Evolutionary conservation across 2,888 invertebrate genomes (phyloP).

Genomic region (Serripes groenlandicus): DNA sequence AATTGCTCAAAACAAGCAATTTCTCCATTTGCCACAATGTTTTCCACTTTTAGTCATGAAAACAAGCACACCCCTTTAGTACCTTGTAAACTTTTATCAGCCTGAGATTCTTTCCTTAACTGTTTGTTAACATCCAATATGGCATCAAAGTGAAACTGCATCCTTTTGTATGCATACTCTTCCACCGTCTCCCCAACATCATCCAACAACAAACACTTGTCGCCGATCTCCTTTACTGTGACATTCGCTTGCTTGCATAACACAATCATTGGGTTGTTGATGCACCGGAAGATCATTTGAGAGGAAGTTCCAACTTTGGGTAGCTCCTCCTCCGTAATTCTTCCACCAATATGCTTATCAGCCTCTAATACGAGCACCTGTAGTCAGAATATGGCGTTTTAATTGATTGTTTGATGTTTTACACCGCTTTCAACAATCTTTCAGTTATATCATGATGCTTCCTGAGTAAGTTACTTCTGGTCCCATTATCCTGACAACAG

Average conservation of each 20-base stretch:
- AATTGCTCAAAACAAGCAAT: too few relatives aligned
- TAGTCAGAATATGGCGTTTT: too few relatives aligned
- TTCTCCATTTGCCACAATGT: too few relatives aligned
- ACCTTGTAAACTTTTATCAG: slow-evolving; percentile 81
- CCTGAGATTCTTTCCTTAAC: slow-evolving; percentile 80
- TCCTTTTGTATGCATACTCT: slow-evolving; percentile 80
- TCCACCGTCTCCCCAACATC: slow-evolving; percentile 78
- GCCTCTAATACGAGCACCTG: slow-evolving; percentile 87
- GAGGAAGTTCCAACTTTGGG: slow-evolving; percentile 70
- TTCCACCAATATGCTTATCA: slow-evolving; percentile 86
- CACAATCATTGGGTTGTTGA: slow-evolving; percentile 87
- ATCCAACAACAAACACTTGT: slow-evolving; percentile 85
- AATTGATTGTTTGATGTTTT: too few relatives aligned
- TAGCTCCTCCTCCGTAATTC: slow-evolving; percentile 83
- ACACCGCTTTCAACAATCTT: too few relatives aligned
- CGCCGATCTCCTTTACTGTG: slow-evolving; percentile 71
- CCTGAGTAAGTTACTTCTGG: too few relatives aligned
- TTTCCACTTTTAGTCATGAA: too few relatives aligned
- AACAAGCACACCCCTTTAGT: too few relatives aligned
- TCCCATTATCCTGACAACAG: too few relatives aligned
- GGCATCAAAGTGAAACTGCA: slow-evolving; percentile 86
- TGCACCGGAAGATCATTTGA: slow-evolving; percentile 87
- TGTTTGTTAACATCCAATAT: slow-evolving; percentile 86
- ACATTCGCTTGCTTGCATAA: slow-evolving; percentile 86
- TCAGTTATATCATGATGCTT: too few relatives aligned